phyloP scores from a whole-genome alignment of 2,113 vertebrate genomes.

The Ctenomys sociabilis region DNA sequence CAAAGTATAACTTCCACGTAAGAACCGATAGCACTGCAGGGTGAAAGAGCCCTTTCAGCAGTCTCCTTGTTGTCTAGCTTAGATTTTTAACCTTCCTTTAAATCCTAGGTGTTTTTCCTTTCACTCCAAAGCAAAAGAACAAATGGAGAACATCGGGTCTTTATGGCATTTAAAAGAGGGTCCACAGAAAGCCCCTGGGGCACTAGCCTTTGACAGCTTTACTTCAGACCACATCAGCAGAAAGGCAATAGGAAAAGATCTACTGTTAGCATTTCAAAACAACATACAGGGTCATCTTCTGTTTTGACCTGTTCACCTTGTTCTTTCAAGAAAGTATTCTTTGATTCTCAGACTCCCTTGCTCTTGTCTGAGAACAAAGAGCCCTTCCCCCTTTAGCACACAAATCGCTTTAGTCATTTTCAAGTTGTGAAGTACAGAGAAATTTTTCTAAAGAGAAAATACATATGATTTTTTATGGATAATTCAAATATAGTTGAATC shows the following conservation, averaged over 20 bases:
- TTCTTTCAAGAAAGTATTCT: conserved; percentile 75
- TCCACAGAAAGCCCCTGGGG: conserved; percentile 52
- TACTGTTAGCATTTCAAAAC: conserved; percentile 76
- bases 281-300: conserved; percentile 67
- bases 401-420: conserved; percentile 75
- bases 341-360: conserved; percentile 73
- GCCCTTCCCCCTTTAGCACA: background rate
- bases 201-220: conserved; percentile 33
- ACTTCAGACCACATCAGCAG: conserved; percentile 52
- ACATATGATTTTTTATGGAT: conserved; percentile 68
- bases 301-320: conserved; percentile 71
- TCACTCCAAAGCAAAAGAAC: conserved; percentile 59
- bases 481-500: conserved; percentile 77
- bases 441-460: conserved; percentile 68
- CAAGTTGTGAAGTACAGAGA: conserved; percentile 54
- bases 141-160: conserved; percentile 53
- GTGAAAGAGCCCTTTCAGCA: conserved; percentile 73
- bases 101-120: conserved; percentile 53
- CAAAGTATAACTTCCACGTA: conserved; percentile 68
- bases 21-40: conserved; percentile 67
- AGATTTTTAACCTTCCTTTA: conserved; percentile 80
- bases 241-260: conserved; percentile 54
- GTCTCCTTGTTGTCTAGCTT: conserved; percentile 73
- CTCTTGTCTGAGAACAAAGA: conserved; percentile 68
- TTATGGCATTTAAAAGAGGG: conserved; percentile 64